Conservation (phyloP, 2,888 invertebrate species). For the Endomychus coccineus region DNA sequence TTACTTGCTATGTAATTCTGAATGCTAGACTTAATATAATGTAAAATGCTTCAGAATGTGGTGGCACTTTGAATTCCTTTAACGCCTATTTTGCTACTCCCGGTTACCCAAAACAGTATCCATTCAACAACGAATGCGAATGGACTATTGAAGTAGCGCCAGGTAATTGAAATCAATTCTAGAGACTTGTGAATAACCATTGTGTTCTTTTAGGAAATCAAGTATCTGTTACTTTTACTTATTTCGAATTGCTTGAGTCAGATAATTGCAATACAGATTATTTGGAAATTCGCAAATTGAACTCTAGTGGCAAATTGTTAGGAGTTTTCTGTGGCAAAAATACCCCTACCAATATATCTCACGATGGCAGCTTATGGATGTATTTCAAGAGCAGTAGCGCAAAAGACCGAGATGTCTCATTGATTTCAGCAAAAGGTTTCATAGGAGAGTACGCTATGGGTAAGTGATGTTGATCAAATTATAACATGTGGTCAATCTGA, state of each 20-base stretch:
- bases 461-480: constrained; percentile 34
- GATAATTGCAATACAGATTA: constrained; percentile 78
- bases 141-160: constrained; percentile 61
- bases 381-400: constrained; percentile 59
- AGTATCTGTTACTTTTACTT: constrained; percentile 57
- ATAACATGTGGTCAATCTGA: constrained; percentile 1
- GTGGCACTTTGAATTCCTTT: constrained; percentile 53
- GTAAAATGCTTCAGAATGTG: constrained; percentile 52
- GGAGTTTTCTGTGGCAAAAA: constrained; percentile 66
- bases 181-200: constrained; percentile 30
- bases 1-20: constrained; percentile 32
- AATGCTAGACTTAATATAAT: constrained; percentile 18
- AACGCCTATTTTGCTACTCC: constrained; percentile 63
- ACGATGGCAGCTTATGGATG: constrained; percentile 57
- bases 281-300: constrained; percentile 69
- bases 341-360: constrained; percentile 54
- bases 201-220: constrained; percentile 46
- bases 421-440: constrained; percentile 60
- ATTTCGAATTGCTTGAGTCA: constrained; percentile 62
- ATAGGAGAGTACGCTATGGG: constrained; percentile 62
- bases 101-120: constrained; percentile 64
- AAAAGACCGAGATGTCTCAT: constrained; percentile 18
- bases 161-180: constrained; percentile 33
- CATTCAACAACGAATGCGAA: constrained; percentile 60
- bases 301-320: constrained; percentile 57